Evolutionary conservation across 2,797 vertebrate genomes (phyloP).

Genomic region (Siniperca obscura): DNA sequence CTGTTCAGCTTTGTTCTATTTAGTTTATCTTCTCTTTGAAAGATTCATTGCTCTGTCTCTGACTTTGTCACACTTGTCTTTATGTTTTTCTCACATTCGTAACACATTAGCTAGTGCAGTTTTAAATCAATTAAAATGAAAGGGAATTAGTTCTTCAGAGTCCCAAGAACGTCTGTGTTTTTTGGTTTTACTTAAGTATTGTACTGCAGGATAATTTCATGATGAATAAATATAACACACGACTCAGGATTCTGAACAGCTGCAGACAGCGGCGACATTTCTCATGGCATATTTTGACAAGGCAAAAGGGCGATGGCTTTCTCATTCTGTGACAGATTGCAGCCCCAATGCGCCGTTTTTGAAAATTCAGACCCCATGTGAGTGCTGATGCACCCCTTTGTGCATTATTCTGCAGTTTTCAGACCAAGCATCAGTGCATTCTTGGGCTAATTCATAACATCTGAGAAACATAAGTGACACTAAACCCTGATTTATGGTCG

Average conservation of each 20-base stretch:
- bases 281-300: slow-evolving; percentile 4
- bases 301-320: not conserved
- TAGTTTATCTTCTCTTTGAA: not conserved
- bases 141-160: not conserved
- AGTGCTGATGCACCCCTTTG: not conserved
- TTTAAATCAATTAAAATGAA: not conserved
- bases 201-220: not conserved
- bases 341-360: not conserved
- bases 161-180: not conserved
- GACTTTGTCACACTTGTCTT: not conserved
- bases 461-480: too few species aligned
- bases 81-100: not conserved
- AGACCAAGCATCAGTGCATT: not conserved
- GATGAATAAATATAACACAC: not conserved
- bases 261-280: not conserved
- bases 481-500: not conserved
- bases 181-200: not conserved
- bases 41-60: not conserved
- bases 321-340: slow-evolving; percentile 13
- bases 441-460: not conserved
- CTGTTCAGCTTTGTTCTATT: slow-evolving; percentile 16
- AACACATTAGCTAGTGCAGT: not conserved
- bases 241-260: not conserved
- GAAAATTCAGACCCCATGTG: not conserved
- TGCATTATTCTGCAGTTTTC: not conserved